phyloP scores from a whole-genome alignment of 2,888 invertebrate genomes.

The Harpalus rufipes region DNA sequence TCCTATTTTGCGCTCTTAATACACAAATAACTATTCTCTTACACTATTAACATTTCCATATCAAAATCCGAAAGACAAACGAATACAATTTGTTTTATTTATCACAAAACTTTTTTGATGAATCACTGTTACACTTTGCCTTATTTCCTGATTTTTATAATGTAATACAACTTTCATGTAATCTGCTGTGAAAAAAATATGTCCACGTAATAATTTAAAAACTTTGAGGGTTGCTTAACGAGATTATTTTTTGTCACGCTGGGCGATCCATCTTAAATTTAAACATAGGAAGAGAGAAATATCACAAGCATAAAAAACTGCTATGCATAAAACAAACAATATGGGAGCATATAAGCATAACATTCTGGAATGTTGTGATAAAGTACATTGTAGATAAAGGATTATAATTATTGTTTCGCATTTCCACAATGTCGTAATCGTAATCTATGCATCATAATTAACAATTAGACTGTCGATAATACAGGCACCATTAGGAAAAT shows the following conservation, averaged over 20 bases:
- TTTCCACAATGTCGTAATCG: not conserved
- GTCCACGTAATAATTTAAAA: constrained; percentile 28
- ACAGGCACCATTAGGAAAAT: constrained; percentile 2
- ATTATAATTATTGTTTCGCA: constrained; percentile 19
- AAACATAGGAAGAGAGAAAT: not conserved
- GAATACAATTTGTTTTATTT: too few species aligned
- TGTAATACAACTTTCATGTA: not conserved
- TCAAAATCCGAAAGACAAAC: too few species aligned
- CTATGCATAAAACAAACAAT: not conserved
- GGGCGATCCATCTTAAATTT: constrained; percentile 25
- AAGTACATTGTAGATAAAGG: not conserved
- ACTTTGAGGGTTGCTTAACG: constrained; percentile 19
- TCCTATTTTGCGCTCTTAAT: too few species aligned
- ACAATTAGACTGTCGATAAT: constrained; percentile 11
- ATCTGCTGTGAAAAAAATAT: constrained; percentile 11
- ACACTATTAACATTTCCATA: too few species aligned
- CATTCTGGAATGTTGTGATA: not conserved
- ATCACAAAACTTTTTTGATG: too few species aligned
- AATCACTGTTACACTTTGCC: not conserved
- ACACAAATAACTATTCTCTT: too few species aligned
- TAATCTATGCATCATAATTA: constrained; percentile 23
- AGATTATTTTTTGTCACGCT: constrained; percentile 30
- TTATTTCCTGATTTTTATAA: not conserved
- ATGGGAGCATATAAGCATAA: not conserved
- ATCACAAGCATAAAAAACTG: not conserved